Evolutionary conservation across 1,140 invertebrate genomes (phyloP).

Genomic region (Arctopsyche grandis): DNA sequence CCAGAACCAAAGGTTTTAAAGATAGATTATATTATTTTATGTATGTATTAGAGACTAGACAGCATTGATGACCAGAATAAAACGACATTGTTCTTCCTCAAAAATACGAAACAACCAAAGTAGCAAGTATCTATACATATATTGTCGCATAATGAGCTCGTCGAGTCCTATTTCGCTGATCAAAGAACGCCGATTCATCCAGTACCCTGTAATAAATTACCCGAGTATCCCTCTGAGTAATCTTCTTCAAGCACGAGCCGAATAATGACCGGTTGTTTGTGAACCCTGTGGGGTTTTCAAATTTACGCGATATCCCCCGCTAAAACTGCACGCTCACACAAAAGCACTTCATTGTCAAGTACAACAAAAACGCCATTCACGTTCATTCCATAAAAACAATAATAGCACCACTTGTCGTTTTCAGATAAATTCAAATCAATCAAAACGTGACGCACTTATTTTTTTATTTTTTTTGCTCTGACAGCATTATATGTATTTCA

Average conservation of each 20-base stretch:
- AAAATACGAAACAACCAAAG: too few relatives aligned
- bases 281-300: background rate
- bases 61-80: background rate
- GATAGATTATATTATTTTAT: too few relatives aligned
- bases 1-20: too few relatives aligned
- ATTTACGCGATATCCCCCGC: background rate
- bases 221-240: background rate
- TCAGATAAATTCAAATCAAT: too few relatives aligned
- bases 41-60: too few relatives aligned
- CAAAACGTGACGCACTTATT: too few relatives aligned
- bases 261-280: conserved; percentile 7
- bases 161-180: background rate
- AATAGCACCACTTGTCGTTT: too few relatives aligned
- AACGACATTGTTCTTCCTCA: background rate
- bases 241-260: conserved; percentile 20
- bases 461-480: too few relatives aligned
- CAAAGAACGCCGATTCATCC: background rate
- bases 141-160: background rate
- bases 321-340: background rate
- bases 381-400: too few relatives aligned
- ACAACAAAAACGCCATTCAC: too few relatives aligned
- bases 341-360: background rate
- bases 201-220: conserved; percentile 23
- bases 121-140: too few relatives aligned
- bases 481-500: too few relatives aligned